These are phyloP conservation scores for Lutraria lutraria DNA, from an alignment of 2,888 invertebrate genomes.

Conservation along the genomic window DNA sequence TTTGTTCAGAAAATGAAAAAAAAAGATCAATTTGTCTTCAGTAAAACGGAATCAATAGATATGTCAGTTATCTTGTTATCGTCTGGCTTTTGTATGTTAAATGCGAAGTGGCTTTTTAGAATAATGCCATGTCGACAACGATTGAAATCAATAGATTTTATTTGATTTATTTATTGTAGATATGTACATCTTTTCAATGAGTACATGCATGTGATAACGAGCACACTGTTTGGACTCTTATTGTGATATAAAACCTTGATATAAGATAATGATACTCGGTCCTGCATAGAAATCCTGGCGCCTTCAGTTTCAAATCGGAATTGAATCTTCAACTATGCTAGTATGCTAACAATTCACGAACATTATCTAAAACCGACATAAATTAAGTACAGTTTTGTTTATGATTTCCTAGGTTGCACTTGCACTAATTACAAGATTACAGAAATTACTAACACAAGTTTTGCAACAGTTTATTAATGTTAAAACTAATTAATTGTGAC, in stretches of 20 bases:
- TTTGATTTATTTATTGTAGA: not conserved
- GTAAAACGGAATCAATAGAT: no score
- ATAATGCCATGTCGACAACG: not conserved
- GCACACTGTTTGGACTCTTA: not conserved
- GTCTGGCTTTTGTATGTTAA: no score
- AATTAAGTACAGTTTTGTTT: not conserved
- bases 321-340: not conserved
- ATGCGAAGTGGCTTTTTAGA: no score
- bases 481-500: no score
- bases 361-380: not conserved
- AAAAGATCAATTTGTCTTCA: no score
- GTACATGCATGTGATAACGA: not conserved
- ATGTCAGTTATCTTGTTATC: no score
- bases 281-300: not conserved
- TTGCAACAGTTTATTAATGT: no score
- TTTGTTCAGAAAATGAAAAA: no score
- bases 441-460: no score
- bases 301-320: not conserved
- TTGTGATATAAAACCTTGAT: not conserved
- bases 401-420: no score
- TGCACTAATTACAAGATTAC: no score
- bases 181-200: not conserved
- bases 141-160: not conserved
- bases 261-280: not conserved
- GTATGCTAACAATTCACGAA: constrained; percentile 5